Evolutionary conservation across 1,140 invertebrate species (phyloP).

Genomic region (Drosophila aff.): DNA sequence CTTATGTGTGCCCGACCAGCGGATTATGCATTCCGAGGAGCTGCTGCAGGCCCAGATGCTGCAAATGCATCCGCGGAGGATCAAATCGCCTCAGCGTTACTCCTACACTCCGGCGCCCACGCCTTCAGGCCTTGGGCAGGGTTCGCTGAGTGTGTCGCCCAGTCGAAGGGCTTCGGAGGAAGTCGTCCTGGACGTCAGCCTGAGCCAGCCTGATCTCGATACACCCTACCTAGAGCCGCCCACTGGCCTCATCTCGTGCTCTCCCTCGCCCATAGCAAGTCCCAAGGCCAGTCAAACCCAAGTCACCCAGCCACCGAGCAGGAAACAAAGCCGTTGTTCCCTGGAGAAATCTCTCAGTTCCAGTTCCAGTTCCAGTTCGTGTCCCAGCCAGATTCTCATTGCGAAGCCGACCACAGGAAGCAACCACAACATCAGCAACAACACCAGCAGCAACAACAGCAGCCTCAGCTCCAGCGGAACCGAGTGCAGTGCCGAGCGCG

Average conservation of each 20-base stretch:
- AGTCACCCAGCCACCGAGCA: background rate
- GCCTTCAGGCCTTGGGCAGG: rapidly evolving
- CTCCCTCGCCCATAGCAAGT: background rate
- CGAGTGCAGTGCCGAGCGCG: conserved; percentile 8
- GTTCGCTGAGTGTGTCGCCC: rapidly evolving
- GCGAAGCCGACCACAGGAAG: background rate
- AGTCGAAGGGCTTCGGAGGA: background rate
- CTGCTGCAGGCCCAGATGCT: conserved; percentile 44
- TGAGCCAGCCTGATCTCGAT: no score
- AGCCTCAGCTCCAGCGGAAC: conserved; percentile 9
- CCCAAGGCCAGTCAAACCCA: background rate
- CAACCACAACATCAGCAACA: background rate
- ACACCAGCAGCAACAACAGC: conserved; percentile 18
- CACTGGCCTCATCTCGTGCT: background rate
- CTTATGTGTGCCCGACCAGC: conserved; percentile 34
- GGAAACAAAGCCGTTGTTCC: background rate
- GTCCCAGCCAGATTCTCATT: background rate
- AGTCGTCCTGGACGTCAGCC: background rate
- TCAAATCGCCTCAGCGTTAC: background rate
- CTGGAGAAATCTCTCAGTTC: background rate
- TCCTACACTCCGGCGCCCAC: background rate
- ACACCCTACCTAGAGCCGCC: background rate
- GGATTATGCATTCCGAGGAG: conserved; percentile 33
- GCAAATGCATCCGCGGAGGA: conserved; percentile 1
- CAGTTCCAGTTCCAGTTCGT: background rate